Evolutionary conservation across 1,140 invertebrate genomes (phyloP), one percentile per base, ranked within the genome.

Genomic region (Cydia strobilella): DNA sequence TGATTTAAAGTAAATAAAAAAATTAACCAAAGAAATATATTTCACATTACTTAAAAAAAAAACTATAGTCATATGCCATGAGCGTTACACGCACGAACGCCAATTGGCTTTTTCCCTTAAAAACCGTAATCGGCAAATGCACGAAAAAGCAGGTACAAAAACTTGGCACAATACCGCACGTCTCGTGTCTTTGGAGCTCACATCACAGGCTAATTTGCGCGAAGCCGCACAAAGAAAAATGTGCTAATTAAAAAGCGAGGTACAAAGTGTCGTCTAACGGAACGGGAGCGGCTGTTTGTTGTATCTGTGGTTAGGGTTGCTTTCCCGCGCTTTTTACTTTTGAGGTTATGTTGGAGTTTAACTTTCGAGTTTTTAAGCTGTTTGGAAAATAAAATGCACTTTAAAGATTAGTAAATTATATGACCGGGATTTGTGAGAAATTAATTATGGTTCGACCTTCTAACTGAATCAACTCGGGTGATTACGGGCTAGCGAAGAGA

Each of bases 241-340:
- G 79, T 81, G 86, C 85, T 88, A 88, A 88, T 88, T 88, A 88
- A 88, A 88, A 88, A 88, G 78, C 80, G 80, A 84, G 77, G 78
- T 81, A 81, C 82, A 83, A 86, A 85, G 82, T 86, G 85, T 83
- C 80, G 79, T 78, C 81, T 77, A 81, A 82, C 82, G 82, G 79
- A 80, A 66, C 63, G 65, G 65, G 65, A 69, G 65, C 65, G 65
- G 18, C 65, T 69, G 65, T 69, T 69, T 66, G 45, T 48, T 48
- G 45, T 69, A 69, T 69, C 65, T 69, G 65, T 69, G 65, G 65
- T 35, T 66, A 39, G 27, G 65, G 65, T 69, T 59, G 54, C 54
- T 59, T 59, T 69, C 65, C 27, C 65, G 65, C 65, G 65, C 65
- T 69, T 69, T 66, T 69, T 69, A 35, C 27, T 35, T 18, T 69